These are phyloP conservation scores for Lophius americanus DNA, from an alignment of 2,797 vertebrate genomes.

Conservation along the genomic window DNA sequence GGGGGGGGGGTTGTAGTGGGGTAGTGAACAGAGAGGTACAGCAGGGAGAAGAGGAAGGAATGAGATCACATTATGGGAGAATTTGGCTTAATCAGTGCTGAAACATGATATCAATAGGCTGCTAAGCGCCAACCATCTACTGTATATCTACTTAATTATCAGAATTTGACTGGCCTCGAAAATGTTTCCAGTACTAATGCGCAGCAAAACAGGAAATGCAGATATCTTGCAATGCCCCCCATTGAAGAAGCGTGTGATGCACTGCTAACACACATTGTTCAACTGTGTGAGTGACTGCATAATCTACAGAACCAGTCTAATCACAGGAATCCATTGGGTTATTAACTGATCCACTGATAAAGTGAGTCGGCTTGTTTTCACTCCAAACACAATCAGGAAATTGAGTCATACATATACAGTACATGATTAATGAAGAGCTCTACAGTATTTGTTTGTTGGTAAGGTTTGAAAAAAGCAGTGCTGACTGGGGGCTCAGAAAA, in stretches of 20 bases:
- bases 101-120: slow-evolving; percentile 17
- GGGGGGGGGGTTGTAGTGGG: not conserved
- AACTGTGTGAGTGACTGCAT: slow-evolving; percentile 9
- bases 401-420: slow-evolving; percentile 48
- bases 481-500: slow-evolving; percentile 34
- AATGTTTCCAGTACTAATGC: slow-evolving; percentile 23
- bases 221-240: slow-evolving; percentile 11
- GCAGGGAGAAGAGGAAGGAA: slow-evolving; percentile 2
- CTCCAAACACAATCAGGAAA: slow-evolving; percentile 73
- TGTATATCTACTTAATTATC: slow-evolving; percentile 18
- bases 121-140: not conserved
- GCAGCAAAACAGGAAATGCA: slow-evolving; percentile 12
- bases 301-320: slow-evolving; percentile 42
- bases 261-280: slow-evolving; percentile 16
- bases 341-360: slow-evolving; percentile 77
- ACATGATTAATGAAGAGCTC: slow-evolving; percentile 50
- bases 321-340: slow-evolving; percentile 53
- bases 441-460: slow-evolving; percentile 60
- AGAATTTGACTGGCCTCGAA: slow-evolving; percentile 22
- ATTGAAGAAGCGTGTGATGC: slow-evolving; percentile 5
- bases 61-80: slow-evolving; percentile 23
- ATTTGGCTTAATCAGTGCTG: slow-evolving; percentile 28
- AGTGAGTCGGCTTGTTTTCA: slow-evolving; percentile 68
- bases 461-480: slow-evolving; percentile 39
- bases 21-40: not conserved